Evolutionary conservation across 2,113 vertebrate species (phyloP), one percentile per base, ranked within the genome.

Genomic region (Notarius quadriscutis): DNA sequence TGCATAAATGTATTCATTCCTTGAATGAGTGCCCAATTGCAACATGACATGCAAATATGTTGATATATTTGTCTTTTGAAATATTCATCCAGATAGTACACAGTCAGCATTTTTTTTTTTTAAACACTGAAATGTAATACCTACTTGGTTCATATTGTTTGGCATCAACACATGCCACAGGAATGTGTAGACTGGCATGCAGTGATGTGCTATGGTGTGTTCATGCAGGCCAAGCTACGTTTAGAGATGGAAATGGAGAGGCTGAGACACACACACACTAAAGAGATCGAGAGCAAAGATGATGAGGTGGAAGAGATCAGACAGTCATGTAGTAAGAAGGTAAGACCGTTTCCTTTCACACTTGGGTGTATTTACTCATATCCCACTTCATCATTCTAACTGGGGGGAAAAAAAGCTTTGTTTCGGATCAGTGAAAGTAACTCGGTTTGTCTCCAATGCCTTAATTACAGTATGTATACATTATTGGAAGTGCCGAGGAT

Each of bases 221-320:
- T 41, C 11, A 85, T 86, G n/a, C 84, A 99, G 98, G 97, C 97
- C 30, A 99, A 99, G 90, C 95, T 99, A 65, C 97, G 98, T 72
- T 94, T 99, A 62, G 98, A 99, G 94, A 99, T 99, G 98, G 98
- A 99, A 95, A 99, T 96, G 96, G 98, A 99, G 92, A 91, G 98
- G 20, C 93, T 97, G 78, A 95, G 98, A 71, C 98, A 99, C 91
- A 99, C 96, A 4, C 97, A 99, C 48, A 94, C 96, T 88, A 99
- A 99, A 93, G 98, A 99, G 89, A 95, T 99, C 5, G 98, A 99
- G 90, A 97, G 92, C 93, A 97, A 98, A 4, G 98, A 99, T 0
- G 98, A 99, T 53, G 98, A 99, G 91, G 97, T 99, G 89, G 98
- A 99, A 89, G 98, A 99, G 93, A 97, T 97, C 91, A 93, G 98